A percentile compares a stretch with the other conserved stretches of the same genome.
Evolutionary conservation across 2,113 vertebrate species (phyloP).

Genomic region (Malurus alboscapulatus): DNA sequence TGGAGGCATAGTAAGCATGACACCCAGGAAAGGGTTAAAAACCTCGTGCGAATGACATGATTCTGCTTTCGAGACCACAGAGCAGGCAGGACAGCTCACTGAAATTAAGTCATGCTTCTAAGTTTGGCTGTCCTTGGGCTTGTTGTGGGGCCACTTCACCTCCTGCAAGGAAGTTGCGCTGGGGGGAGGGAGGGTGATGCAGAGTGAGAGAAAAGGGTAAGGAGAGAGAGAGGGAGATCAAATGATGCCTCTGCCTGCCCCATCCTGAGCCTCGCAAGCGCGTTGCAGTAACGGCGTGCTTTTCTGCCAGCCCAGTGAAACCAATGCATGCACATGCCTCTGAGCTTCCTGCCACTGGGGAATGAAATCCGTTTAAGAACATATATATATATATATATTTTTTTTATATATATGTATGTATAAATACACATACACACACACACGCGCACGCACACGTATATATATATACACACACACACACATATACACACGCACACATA

Average conservation of each 20-base stretch:
- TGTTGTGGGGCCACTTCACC: background rate
- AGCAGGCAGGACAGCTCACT: constrained; percentile 25
- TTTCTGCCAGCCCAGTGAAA: background rate
- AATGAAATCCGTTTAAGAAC: constrained; percentile 47
- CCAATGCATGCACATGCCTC: background rate
- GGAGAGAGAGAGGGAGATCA: background rate
- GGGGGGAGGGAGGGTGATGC: background rate
- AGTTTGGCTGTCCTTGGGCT: constrained; percentile 33
- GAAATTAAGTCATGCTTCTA: constrained; percentile 58
- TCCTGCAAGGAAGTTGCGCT: constrained; percentile 20
- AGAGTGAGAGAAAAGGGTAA: background rate
- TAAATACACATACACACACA: constrained; percentile 44
- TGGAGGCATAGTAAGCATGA: background rate
- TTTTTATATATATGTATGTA: constrained; percentile 37
- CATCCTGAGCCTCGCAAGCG: background rate
- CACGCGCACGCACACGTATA: background rate
- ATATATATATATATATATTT: constrained; percentile 33
- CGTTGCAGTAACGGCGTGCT: background rate
- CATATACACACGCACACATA: background rate
- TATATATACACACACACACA: background rate
- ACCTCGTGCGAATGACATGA: background rate
- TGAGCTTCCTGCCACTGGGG: constrained; percentile 11
- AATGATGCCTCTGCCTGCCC: background rate
- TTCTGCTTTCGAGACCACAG: constrained; percentile 26
- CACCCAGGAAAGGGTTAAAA: constrained; percentile 11